These are phyloP conservation scores for Aethes cnicana DNA, from an alignment of 2,888 invertebrate genomes.

Conservation along the genomic window DNA sequence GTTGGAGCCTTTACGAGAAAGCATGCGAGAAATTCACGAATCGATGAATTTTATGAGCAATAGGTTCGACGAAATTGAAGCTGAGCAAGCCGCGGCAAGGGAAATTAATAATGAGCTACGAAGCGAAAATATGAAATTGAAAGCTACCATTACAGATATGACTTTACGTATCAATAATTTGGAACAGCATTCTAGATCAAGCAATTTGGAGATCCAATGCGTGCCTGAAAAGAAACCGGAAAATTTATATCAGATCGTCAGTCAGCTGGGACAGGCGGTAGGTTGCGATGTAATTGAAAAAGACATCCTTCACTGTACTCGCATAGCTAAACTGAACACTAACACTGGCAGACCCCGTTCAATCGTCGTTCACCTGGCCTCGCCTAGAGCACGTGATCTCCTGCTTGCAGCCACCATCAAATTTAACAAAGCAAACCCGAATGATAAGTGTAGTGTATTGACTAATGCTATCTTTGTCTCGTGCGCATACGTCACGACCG, in stretches of 20 bases:
- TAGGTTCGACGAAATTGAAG: slow-evolving; percentile 1
- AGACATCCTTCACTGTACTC: slow-evolving; percentile 20
- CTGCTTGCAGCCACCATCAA: neutral
- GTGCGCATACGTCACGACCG: no score
- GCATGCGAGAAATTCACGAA: slow-evolving; percentile 2
- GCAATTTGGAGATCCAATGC: slow-evolving; percentile 31
- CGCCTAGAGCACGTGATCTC: slow-evolving; percentile 3
- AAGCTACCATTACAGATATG: slow-evolving; percentile 19
- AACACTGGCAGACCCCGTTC: neutral
- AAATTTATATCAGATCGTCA: slow-evolving; percentile 21
- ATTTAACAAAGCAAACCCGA: neutral
- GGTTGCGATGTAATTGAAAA: slow-evolving; percentile 2
- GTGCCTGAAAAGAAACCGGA: slow-evolving; percentile 30
- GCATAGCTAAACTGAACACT: slow-evolving; percentile 19
- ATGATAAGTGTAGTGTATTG: neutral
- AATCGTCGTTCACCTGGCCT: slow-evolving; percentile 9
- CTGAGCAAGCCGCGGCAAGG: neutral
- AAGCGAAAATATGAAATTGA: slow-evolving; percentile 1
- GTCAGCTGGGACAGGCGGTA: slow-evolving; percentile 12
- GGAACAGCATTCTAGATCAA: slow-evolving; percentile 27
- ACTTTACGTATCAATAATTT: slow-evolving; percentile 6
- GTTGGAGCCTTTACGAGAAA: neutral
- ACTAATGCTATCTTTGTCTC: no score
- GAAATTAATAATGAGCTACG: neutral
- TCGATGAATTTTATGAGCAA: slow-evolving; percentile 20